Percentiles rank a stretch among this genome's conserved stretches.
These are phyloP conservation scores for Fragum fragum DNA, from an alignment of 2,888 invertebrate species.

Conservation along the genomic window DNA sequence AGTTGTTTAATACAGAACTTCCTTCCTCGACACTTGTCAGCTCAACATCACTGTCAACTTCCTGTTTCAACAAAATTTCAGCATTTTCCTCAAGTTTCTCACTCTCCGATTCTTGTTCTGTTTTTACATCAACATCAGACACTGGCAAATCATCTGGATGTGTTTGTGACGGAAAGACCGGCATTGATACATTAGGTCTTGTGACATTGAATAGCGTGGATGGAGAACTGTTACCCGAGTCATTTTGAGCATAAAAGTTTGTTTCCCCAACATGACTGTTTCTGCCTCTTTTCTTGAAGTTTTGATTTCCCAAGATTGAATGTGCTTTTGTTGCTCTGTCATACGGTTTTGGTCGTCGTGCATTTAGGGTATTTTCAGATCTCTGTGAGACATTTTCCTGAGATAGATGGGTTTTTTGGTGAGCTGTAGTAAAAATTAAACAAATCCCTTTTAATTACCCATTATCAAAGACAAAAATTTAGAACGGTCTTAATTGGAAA, in stretches of 20 bases:
- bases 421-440: background rate
- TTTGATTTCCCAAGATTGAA: background rate
- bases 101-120: background rate
- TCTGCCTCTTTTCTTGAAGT: background rate
- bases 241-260: background rate
- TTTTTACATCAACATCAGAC: background rate
- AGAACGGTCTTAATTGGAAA: too few relatives aligned
- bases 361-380: background rate
- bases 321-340: background rate
- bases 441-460: too few relatives aligned
- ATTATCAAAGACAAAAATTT: too few relatives aligned
- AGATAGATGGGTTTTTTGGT: background rate
- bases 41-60: conserved; percentile 20
- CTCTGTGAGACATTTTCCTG: background rate
- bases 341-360: conserved; percentile 19
- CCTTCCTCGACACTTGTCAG: conserved; percentile 11
- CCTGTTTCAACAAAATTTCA: background rate
- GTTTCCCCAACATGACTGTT: background rate
- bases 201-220: background rate
- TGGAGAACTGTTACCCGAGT: background rate
- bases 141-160: background rate
- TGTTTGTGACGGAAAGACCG: background rate
- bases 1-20: background rate
- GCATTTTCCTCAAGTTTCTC: too few relatives aligned
- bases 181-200: background rate